Evolutionary conservation across 2,797 vertebrate species (phyloP).

Genomic region (Meriones psammophilus): DNA sequence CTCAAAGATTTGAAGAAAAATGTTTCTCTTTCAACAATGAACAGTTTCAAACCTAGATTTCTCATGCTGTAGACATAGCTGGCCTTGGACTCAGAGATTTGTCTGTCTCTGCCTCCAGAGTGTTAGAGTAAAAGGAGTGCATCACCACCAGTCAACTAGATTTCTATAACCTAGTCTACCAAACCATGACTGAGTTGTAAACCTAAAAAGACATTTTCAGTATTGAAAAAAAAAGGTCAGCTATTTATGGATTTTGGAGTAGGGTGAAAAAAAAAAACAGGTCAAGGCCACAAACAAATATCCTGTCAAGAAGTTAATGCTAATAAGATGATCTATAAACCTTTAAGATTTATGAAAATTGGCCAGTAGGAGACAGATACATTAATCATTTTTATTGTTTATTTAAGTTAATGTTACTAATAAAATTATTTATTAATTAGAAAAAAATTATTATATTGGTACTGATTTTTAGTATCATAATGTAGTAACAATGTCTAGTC

Average conservation of each 20-base stretch:
- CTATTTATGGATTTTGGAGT: neutral
- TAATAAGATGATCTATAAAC: slow-evolving; percentile 56
- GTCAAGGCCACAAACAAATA: neutral
- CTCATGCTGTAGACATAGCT: neutral
- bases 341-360: slow-evolving; percentile 44
- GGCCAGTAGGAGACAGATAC: neutral
- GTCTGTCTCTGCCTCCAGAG: neutral
- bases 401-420: neutral
- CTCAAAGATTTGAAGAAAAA: slow-evolving; percentile 72
- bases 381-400: slow-evolving; percentile 3
- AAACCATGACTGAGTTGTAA: neutral
- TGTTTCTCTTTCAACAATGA: slow-evolving; percentile 58
- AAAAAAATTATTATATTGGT: slow-evolving; percentile 70
- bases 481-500: neutral
- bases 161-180: slow-evolving; percentile 58
- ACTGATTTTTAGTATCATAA: slow-evolving; percentile 70
- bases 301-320: slow-evolving; percentile 56
- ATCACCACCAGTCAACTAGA: neutral
- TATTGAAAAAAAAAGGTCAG: neutral
- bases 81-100: neutral
- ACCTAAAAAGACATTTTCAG: slow-evolving; percentile 30
- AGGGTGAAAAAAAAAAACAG: slow-evolving; percentile 63
- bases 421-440: slow-evolving; percentile 80
- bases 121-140: neutral
- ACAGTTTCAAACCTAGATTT: neutral